A percentile compares a stretch with the other conserved stretches of the same genome.
Evolutionary conservation across 2,113 vertebrate genomes (phyloP).

Genomic region (Capreolus pygargus): DNA sequence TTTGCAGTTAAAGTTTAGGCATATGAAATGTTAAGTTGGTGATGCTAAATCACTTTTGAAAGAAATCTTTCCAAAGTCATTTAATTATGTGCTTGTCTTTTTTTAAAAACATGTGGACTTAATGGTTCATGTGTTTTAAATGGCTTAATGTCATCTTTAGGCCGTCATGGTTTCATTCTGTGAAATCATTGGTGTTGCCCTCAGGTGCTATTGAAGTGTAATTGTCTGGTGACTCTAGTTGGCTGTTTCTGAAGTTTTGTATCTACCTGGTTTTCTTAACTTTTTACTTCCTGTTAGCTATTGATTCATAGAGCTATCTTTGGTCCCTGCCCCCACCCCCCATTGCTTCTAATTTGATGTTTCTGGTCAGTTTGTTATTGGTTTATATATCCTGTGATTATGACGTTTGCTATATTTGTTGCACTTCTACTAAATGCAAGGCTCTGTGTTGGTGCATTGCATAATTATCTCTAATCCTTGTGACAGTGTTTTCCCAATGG

Average conservation of each 20-base stretch:
- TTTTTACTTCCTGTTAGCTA: background rate
- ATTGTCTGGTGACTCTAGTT: too few relatives aligned
- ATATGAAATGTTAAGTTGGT: background rate
- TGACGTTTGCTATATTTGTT: background rate
- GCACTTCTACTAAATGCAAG: background rate
- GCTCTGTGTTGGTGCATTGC: background rate
- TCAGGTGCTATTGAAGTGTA: background rate
- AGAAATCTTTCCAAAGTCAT: slow-evolving; percentile 17
- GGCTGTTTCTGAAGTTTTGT: background rate
- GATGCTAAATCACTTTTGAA: slow-evolving; percentile 21
- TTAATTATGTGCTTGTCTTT: background rate
- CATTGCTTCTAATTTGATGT: background rate
- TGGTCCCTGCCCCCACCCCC: background rate
- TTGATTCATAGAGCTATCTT: background rate
- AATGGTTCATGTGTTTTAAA: slow-evolving; percentile 10
- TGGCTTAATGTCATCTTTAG: background rate
- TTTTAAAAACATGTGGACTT: background rate
- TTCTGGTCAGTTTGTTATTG: background rate
- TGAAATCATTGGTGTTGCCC: background rate
- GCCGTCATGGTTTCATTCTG: background rate
- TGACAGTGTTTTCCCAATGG: background rate
- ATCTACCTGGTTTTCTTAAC: background rate
- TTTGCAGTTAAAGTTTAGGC: background rate
- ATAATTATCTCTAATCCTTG: background rate
- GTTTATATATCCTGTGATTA: background rate